Percentiles rank a stretch among this genome's conserved stretches.
Evolutionary conservation across 2,113 vertebrate genomes (phyloP).

Genomic region (Oncorhynchus nerka): DNA sequence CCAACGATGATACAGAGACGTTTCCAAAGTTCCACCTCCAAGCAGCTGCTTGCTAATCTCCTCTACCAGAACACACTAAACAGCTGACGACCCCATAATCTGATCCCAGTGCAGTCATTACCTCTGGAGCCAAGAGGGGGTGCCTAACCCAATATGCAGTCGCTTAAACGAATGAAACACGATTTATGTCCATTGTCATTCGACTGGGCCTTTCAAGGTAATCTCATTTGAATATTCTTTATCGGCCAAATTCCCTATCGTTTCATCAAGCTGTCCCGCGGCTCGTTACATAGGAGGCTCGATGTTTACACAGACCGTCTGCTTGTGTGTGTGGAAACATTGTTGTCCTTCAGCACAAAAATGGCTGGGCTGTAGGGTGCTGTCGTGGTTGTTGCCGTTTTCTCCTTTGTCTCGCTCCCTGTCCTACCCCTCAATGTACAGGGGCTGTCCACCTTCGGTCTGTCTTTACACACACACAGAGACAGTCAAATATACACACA

Average conservation of each 20-base stretch:
- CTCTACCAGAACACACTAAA: conserved; percentile 62
- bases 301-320: conserved; percentile 35
- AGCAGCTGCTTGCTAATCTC: conserved; percentile 66
- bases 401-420: background rate
- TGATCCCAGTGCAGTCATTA: conserved; percentile 61
- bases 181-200: conserved; percentile 59
- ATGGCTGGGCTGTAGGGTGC: conserved; percentile 12
- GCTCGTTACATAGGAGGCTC: background rate
- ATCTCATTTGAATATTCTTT: conserved; percentile 60
- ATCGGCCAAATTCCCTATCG: conserved; percentile 53
- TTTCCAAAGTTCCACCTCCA: conserved; percentile 45
- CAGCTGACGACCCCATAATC: conserved; percentile 64
- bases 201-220: conserved; percentile 48
- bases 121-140: conserved; percentile 49
- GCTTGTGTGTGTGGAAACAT: background rate
- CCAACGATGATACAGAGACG: conserved; percentile 14
- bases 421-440: no score
- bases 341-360: conserved; percentile 12
- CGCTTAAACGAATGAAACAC: conserved; percentile 62
- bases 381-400: conserved; percentile 4
- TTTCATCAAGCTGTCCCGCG: conserved; percentile 42
- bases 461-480: background rate
- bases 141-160: conserved; percentile 21
- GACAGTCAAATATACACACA: background rate
- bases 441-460: background rate